phyloP scores from a whole-genome alignment of 2,113 vertebrate genomes.

The Myrmecophaga tridactyla region DNA sequence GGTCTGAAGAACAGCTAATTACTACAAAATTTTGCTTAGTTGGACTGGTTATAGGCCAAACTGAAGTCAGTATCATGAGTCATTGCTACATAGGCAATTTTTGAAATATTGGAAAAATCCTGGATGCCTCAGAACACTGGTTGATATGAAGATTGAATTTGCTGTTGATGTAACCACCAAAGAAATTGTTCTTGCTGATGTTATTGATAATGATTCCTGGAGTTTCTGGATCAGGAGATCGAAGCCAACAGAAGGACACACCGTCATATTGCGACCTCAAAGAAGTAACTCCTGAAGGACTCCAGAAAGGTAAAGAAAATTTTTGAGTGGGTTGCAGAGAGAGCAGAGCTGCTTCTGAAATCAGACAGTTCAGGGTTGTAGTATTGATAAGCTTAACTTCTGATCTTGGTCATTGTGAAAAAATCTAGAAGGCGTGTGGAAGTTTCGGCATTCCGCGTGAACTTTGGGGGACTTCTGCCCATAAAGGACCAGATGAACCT shows the following conservation, averaged over 20 bases:
- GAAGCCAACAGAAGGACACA: no score
- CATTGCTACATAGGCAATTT: slow-evolving; percentile 86
- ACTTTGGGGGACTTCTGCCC: slow-evolving; percentile 92
- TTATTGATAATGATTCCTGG: no score
- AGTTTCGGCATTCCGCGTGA: slow-evolving; percentile 88
- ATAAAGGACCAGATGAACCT: slow-evolving; percentile 95
- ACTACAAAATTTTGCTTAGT: slow-evolving; percentile 65
- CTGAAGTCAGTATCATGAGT: no score
- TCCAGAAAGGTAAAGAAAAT: slow-evolving; percentile 95
- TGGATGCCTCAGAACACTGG: slow-evolving; percentile 94
- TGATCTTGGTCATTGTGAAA: slow-evolving; percentile 91
- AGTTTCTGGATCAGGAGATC: no score
- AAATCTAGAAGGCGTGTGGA: slow-evolving; percentile 90
- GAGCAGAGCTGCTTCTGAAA: slow-evolving; percentile 89
- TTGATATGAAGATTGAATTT: no score
- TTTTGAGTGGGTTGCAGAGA: slow-evolving; percentile 96
- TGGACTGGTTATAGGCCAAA: no score
- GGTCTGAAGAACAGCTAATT: slow-evolving; percentile 95
- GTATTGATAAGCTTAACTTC: slow-evolving; percentile 94
- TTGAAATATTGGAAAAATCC: slow-evolving; percentile 93
- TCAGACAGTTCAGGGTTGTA: slow-evolving; percentile 87
- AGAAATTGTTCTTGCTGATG: no score
- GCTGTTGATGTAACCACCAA: no score
- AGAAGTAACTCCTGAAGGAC: slow-evolving; percentile 80
- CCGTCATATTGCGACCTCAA: no score